These are phyloP conservation scores for Diceros bicornis DNA, from an alignment of 2,797 vertebrate genomes.

Conservation along the genomic window DNA sequence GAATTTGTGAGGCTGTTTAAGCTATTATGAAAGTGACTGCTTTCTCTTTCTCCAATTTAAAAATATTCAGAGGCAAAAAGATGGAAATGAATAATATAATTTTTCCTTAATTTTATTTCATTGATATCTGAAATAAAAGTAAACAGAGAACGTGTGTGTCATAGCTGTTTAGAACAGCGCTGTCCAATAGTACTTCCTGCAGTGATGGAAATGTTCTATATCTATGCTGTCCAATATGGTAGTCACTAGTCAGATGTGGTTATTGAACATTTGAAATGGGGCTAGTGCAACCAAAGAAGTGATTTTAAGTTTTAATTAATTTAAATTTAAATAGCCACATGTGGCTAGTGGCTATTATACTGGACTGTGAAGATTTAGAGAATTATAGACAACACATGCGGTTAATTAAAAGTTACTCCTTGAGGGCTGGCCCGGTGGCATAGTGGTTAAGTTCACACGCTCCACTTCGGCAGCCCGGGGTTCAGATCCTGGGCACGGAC, in stretches of 20 bases:
- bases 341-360: background rate
- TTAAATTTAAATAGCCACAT: background rate
- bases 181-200: background rate
- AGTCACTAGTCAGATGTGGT: background rate
- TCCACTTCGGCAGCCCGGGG: too few relatives aligned
- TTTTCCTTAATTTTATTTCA: background rate
- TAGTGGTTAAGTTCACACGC: too few relatives aligned
- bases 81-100: background rate
- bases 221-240: background rate
- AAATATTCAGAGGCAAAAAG: background rate
- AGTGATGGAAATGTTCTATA: background rate
- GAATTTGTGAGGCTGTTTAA: background rate
- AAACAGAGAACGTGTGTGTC: background rate
- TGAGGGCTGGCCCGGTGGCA: too few relatives aligned
- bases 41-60: constrained; percentile 39
- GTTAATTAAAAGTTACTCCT: background rate
- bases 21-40: background rate
- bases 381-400: background rate
- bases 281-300: background rate
- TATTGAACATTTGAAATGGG: background rate
- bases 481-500: too few relatives aligned
- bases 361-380: background rate
- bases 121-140: constrained; percentile 10
- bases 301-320: background rate
- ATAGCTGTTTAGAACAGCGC: background rate